Evolutionary conservation across 2,888 invertebrate species (phyloP).

Genomic region (Ischnus inquisitorius): DNA sequence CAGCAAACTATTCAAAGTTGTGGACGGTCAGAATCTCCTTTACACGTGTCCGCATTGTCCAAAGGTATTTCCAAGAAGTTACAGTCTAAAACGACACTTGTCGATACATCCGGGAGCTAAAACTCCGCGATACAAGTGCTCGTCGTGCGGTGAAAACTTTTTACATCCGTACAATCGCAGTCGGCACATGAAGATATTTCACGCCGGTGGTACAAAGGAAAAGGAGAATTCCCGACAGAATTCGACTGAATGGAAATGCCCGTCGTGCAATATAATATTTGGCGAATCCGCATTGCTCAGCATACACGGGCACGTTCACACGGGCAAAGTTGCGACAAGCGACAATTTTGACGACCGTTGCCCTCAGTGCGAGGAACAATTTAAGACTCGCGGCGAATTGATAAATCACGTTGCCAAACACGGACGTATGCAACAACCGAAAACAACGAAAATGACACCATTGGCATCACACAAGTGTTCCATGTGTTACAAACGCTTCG

Average conservation of each 20-base stretch:
- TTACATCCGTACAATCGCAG: slow-evolving; percentile 79
- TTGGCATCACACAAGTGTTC: slow-evolving; percentile 87
- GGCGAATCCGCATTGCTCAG: slow-evolving; percentile 86
- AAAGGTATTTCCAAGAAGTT: slow-evolving; percentile 80
- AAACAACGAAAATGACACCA: slow-evolving; percentile 80
- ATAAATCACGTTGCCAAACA: slow-evolving; percentile 86
- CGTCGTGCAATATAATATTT: slow-evolving; percentile 83
- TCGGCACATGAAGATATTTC: slow-evolving; percentile 80
- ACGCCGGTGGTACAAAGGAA: slow-evolving; percentile 75
- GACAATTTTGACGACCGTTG: slow-evolving; percentile 73
- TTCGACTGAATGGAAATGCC: slow-evolving; percentile 83
- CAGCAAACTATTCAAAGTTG: slow-evolving; percentile 76
- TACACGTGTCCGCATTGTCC: slow-evolving; percentile 80
- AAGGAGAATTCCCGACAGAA: slow-evolving; percentile 81
- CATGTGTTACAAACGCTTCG: slow-evolving; percentile 89
- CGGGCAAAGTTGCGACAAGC: slow-evolving; percentile 77
- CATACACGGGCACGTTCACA: slow-evolving; percentile 86
- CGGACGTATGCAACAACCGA: slow-evolving; percentile 79
- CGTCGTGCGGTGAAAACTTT: slow-evolving; percentile 78
- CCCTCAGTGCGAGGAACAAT: slow-evolving; percentile 80
- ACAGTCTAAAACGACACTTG: slow-evolving; percentile 81
- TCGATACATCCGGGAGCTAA: slow-evolving; percentile 79
- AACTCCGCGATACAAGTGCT: slow-evolving; percentile 74
- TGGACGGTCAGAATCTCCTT: slow-evolving; percentile 75
- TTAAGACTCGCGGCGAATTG: slow-evolving; percentile 83